A percentile compares a stretch with the other conserved stretches of the same genome.
Evolutionary conservation across 2,113 vertebrate genomes (phyloP).

Genomic region (Hippopotamus amphibius): DNA sequence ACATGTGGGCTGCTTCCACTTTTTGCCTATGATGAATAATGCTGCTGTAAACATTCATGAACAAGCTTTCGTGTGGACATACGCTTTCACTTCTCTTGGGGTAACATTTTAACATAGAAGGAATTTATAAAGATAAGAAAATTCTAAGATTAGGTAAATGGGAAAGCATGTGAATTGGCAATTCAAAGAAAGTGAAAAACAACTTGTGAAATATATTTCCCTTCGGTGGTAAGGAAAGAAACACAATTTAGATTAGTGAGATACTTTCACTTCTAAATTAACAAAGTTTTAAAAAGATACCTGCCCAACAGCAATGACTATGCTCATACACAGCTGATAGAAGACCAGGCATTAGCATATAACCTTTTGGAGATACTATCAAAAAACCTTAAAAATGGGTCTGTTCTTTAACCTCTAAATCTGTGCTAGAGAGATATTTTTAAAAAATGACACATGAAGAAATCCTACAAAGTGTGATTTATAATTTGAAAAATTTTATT

Average conservation of each 20-base stretch:
- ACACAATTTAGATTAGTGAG: not conserved
- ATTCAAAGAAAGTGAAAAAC: not conserved
- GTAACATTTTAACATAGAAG: constrained; percentile 59
- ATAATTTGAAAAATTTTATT: constrained; percentile 9
- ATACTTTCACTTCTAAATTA: not conserved
- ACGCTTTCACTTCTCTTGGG: constrained; percentile 38
- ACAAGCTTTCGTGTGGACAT: not conserved
- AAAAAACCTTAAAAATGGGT: not conserved
- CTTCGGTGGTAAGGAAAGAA: constrained; percentile 23
- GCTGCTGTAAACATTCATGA: not conserved
- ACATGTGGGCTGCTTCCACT: not conserved
- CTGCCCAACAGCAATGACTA: not conserved
- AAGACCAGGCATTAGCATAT: not conserved
- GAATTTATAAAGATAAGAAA: constrained; percentile 46
- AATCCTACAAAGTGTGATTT: not conserved
- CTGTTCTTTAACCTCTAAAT: not conserved
- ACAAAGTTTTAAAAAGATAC: not conserved
- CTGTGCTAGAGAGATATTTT: not conserved
- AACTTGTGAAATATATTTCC: not conserved
- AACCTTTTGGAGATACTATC: not conserved
- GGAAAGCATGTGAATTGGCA: not conserved
- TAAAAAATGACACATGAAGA: not conserved
- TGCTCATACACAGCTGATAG: not conserved
- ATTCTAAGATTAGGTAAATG: not conserved
- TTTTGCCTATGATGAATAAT: not conserved